Evolutionary conservation across 2,888 invertebrate genomes (phyloP), one percentile per base, ranked within the genome.

Genomic region (Tridacna gigas): DNA sequence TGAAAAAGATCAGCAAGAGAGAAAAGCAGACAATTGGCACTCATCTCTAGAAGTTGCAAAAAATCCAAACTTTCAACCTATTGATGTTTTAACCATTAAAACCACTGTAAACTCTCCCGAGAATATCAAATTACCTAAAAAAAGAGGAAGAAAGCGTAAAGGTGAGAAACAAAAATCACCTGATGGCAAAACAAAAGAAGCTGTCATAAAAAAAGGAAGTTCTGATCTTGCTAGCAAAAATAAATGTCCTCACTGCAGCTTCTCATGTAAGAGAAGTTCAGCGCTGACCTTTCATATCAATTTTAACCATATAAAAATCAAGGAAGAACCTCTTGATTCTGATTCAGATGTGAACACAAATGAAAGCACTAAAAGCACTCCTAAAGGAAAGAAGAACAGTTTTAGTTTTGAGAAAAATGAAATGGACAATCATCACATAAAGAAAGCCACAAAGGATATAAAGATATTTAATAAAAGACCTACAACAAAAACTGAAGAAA

Each of bases 261-360:
- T 84, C 28, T 48, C 66, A 60, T 81, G 79, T 25, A 84, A 79
- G 48, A 80, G 87, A 74, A 66, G 77, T 37, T 79, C 87, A n/a
- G 87, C 87, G 22, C 74, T 87, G n/a, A 67, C 69, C 15, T 87
- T 87, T 47, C 87, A 87, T 63, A 83, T 87, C 25, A 77, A 84
- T 22, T 79, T 87, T 12, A 84, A 84, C 45, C 87, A 87, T 81
- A 22, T 77, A 22, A 77, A 80, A 45, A 65, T 83, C n/a, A 80
- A 80, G 22, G 61, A 82, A 74, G 77, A 80, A 60, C 77, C 67
- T 12, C 25, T 61, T 18, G 75, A 82, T 37, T 11, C 26, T 56
- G 74, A 51, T 28, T 37, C 22, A 25, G 56, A 74, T 7, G 15
- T 25, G 11, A 4, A 48, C 66, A 12, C 13, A 20, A 18, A 25